These are phyloP conservation scores for Plagiodera versicolora DNA, from an alignment of 2,888 invertebrate genomes.

Conservation along the genomic window DNA sequence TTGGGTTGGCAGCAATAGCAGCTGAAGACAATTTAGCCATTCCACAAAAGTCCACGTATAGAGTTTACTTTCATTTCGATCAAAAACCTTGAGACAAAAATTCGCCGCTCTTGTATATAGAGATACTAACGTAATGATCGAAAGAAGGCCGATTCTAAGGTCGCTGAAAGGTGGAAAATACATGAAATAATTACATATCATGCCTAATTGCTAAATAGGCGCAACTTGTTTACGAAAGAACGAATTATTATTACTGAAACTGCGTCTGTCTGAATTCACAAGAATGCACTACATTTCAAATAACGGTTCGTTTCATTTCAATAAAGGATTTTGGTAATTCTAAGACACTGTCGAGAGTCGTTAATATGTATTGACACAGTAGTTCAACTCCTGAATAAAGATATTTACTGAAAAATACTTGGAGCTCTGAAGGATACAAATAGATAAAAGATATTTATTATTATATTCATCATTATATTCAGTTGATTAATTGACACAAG, in stretches of 20 bases:
- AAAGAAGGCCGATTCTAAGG: constrained; percentile 42
- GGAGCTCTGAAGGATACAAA: too few species aligned
- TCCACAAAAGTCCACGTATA: constrained; percentile 36
- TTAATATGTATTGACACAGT: too few species aligned
- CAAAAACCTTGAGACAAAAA: constrained; percentile 45
- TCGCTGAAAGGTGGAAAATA: constrained; percentile 44
- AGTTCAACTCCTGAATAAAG: too few species aligned
- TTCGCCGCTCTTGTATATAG: constrained; percentile 38
- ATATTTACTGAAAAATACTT: too few species aligned
- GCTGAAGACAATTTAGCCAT: constrained; percentile 30
- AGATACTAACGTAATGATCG: constrained; percentile 31
- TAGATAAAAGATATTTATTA: too few species aligned
- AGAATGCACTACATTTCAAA: background rate
- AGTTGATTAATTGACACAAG: too few species aligned
- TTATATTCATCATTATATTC: too few species aligned
- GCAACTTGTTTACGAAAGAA: constrained; percentile 29
- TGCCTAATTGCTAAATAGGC: constrained; percentile 29
- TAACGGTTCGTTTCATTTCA: background rate
- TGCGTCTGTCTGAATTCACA: background rate
- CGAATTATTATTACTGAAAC: background rate
- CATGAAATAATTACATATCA: constrained; percentile 36
- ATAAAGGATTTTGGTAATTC: too few species aligned
- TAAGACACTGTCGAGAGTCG: too few species aligned
- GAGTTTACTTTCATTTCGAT: constrained; percentile 42
- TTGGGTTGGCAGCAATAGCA: background rate